Evolutionary conservation across 1,140 invertebrate species (phyloP), one percentile per base, ranked within the genome.

Genomic region (Diachasmimorpha longicaudata): DNA sequence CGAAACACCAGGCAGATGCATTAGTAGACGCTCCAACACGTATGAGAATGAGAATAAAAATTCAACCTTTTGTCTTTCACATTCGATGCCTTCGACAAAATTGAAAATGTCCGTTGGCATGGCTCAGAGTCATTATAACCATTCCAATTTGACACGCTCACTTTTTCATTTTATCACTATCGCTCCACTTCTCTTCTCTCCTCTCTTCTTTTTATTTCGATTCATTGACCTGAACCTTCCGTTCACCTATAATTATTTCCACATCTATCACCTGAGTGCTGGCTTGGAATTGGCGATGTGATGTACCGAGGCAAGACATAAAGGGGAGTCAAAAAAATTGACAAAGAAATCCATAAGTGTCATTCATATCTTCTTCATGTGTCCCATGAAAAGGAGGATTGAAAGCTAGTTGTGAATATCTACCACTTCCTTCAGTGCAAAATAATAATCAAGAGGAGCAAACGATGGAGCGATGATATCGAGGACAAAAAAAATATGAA

Each of bases 211-310:
- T 84, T 87, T 85, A 42, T 42, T 42, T 42, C 39, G 11, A 86
- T 70, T 70, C 82, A 81, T 85, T 86, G 85, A 82, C 77, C 81
- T 72, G 77, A 79, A 79, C 73, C 77, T 77, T 77, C 81, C 81
- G 81, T 87, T 87, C 85, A 80, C 84, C 86, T 87, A 88, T 88
- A 88, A 89, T 89, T 89, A 89, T 89, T 89, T 88, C 81, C 85
- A 88, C 86, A 89, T 89, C 86, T 87, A 89, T 89, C 87, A 89
- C 19, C 8, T 55, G 10, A 19, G 48, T 55, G 48, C 19, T 55
- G 48, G 48, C n/a, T 55, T 16, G 48, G 19, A n/a, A 55, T 55
- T 55, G 48, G 48, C 48, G 14, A 55, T 19, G 48, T 55, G n/a
- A n/a, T 55, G 48, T 55, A 55, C 48, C n/a, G 19, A 55, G 48